Conservation (phyloP, 1,140 invertebrate species). For the Cyrtorhinus lividipennis region DNA sequence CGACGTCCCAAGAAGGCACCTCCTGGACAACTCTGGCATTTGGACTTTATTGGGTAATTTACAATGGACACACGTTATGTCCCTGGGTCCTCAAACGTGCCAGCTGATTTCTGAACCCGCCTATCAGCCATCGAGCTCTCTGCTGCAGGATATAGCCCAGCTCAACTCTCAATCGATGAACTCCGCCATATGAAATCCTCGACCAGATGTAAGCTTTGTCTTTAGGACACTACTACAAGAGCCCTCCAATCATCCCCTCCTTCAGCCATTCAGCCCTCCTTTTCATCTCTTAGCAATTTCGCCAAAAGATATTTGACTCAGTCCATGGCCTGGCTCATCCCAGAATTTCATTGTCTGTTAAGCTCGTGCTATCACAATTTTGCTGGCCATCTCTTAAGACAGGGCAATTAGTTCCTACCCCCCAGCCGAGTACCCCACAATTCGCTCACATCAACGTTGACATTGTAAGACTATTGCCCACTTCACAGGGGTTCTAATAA, state of each 20-base stretch:
- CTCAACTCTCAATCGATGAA: not conserved
- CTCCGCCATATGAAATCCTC: not conserved
- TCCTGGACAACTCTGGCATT: constrained; percentile 28
- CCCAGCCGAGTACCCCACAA: no score
- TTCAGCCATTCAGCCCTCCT: no score
- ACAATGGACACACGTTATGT: constrained; percentile 29
- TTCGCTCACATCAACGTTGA: no score
- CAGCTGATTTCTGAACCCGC: not conserved
- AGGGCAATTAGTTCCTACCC: no score
- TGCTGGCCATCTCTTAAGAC: not conserved
- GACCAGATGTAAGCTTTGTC: not conserved
- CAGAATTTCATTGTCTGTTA: not conserved
- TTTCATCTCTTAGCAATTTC: not conserved
- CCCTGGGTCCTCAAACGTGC: constrained; percentile 20
- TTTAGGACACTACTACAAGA: not conserved
- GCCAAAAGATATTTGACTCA: not conserved
- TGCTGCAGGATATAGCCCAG: not conserved
- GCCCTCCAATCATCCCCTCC: no score
- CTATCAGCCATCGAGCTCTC: not conserved
- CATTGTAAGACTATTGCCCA: no score
- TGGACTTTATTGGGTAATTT: constrained; percentile 31
- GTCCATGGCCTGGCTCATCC: not conserved
- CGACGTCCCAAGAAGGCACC: constrained; percentile 26
- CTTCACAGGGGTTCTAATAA: no score
- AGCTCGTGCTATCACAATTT: not conserved